These are phyloP conservation scores for Scaptomyza caliginosa DNA, from an alignment of 2,888 invertebrate genomes.

Conservation along the genomic window DNA sequence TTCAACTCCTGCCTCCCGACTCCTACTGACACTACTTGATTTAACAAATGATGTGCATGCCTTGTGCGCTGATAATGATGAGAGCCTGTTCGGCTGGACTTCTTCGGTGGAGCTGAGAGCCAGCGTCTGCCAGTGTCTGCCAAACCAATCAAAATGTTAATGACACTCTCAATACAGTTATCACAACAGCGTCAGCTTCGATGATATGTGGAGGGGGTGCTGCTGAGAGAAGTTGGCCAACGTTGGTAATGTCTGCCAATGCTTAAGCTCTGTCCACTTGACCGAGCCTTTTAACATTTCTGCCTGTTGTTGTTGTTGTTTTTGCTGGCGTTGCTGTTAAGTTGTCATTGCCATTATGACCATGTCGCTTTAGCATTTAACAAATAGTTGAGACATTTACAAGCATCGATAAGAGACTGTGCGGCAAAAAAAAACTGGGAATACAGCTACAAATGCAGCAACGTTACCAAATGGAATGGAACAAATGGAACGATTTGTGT, in stretches of 20 bases:
- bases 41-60: slow-evolving; percentile 79
- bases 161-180: slow-evolving; percentile 84
- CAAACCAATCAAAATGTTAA: slow-evolving; percentile 83
- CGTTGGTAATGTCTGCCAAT: slow-evolving; percentile 10
- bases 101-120: slow-evolving; percentile 10
- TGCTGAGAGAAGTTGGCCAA: background rate
- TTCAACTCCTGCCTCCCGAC: background rate
- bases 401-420: slow-evolving; percentile 73
- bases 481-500: slow-evolving; percentile 60
- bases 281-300: slow-evolving; percentile 70
- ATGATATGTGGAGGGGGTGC: slow-evolving; percentile 11
- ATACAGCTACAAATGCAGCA: slow-evolving; percentile 34
- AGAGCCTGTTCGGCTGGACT: slow-evolving; percentile 28
- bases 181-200: slow-evolving; percentile 53
- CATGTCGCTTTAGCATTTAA: slow-evolving; percentile 82
- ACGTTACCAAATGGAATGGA: slow-evolving; percentile 45
- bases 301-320: slow-evolving; percentile 35
- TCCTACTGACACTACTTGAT: slow-evolving; percentile 56
- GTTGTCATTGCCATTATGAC: slow-evolving; percentile 82
- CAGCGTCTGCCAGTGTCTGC: slow-evolving; percentile 25
- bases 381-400: slow-evolving; percentile 83
- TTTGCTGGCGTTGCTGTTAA: slow-evolving; percentile 63
- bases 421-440: background rate
- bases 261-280: slow-evolving; percentile 42
- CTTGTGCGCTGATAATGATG: slow-evolving; percentile 57